Conservation (phyloP, 2,888 invertebrate species). For the Eupithecia centaureata region DNA sequence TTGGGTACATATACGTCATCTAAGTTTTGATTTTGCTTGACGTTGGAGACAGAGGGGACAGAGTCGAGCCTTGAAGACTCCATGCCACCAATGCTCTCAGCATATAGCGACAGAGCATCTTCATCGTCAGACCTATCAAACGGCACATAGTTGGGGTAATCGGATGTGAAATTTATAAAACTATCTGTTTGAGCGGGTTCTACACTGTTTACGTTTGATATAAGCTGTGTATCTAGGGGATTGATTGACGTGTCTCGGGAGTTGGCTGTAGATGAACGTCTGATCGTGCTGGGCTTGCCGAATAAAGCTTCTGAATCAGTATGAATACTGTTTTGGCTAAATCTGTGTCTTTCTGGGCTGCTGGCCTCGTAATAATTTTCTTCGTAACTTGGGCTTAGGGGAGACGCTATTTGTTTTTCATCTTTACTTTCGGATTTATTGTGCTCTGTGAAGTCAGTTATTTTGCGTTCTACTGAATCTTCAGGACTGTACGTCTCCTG, state of each 20-base stretch:
- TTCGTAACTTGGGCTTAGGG: not conserved
- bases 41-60: not conserved
- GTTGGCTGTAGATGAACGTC: not conserved
- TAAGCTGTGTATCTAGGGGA: not conserved
- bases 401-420: not conserved
- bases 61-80: constrained; percentile 51
- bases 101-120: constrained; percentile 70
- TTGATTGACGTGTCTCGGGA: not conserved
- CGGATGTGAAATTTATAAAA: constrained; percentile 5
- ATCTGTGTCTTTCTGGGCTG: not conserved
- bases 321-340: not conserved
- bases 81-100: constrained; percentile 71
- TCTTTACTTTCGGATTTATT: not conserved
- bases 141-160: constrained; percentile 30
- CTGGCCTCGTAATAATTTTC: not conserved
- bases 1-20: constrained; percentile 13
- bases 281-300: not conserved
- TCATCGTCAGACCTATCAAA: constrained; percentile 56
- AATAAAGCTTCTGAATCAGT: not conserved
- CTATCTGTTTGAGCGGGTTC: not conserved
- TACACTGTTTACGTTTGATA: not conserved
- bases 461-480: not conserved
- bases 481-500: not conserved
- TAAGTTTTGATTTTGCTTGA: no score
- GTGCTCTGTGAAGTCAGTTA: not conserved